phyloP scores from a whole-genome alignment of 2,113 vertebrate genomes.

The Eonycteris spelaea region DNA sequence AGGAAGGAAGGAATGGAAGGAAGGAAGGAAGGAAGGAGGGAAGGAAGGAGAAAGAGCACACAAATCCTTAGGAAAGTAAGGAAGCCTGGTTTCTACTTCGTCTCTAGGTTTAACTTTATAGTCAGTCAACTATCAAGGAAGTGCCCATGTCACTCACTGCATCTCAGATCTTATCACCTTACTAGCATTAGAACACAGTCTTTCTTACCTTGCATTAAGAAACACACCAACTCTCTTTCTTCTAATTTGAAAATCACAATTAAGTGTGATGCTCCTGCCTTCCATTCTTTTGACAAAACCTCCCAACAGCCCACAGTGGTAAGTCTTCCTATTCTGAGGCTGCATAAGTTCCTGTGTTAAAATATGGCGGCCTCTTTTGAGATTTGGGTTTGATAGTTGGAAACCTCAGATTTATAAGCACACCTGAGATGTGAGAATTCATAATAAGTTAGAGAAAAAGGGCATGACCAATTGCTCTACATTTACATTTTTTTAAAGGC shows the following conservation, averaged over 20 bases:
- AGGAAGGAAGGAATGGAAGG: not conserved
- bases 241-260: not conserved
- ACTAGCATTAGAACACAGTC: not conserved
- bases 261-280: not conserved
- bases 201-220: not conserved
- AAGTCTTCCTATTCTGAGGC: not conserved
- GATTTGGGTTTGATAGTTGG: not conserved
- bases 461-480: not conserved
- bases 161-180: not conserved
- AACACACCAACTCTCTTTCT: not conserved
- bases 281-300: not conserved
- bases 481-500: not conserved
- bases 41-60: not conserved
- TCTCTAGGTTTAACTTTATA: not conserved
- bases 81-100: not conserved
- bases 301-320: rapidly evolving
- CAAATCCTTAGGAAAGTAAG: not conserved
- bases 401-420: not conserved
- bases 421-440: not conserved
- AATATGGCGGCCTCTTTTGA: not conserved
- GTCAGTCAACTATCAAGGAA: not conserved
- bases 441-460: not conserved
- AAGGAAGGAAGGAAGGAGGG: too few relatives aligned
- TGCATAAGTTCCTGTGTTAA: not conserved
- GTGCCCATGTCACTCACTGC: too few relatives aligned